A percentile compares a stretch with the other conserved stretches of the same genome.
These are phyloP conservation scores for Octonoba sinensis DNA, from an alignment of 2,888 invertebrate genomes.

Conservation along the genomic window DNA sequence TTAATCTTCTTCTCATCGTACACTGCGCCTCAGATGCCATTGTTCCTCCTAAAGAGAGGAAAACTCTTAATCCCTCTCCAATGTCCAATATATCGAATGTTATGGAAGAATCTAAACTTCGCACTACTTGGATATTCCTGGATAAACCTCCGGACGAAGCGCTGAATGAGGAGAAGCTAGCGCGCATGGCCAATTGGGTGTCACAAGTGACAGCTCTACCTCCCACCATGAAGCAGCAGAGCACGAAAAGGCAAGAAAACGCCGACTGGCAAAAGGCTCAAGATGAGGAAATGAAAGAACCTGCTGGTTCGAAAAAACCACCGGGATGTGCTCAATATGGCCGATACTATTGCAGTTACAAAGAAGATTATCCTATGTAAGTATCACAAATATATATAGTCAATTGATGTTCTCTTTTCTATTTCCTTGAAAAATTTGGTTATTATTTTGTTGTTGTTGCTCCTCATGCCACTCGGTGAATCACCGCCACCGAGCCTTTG, in stretches of 20 bases:
- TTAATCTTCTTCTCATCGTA: not conserved
- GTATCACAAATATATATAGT: constrained; percentile 16
- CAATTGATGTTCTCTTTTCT: not conserved
- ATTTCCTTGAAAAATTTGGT: not conserved
- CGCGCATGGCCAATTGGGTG: constrained; percentile 55
- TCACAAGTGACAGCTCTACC: constrained; percentile 51
- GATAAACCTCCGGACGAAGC: constrained; percentile 53
- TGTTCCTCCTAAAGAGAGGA: too few relatives aligned
- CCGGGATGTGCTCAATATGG: constrained; percentile 66
- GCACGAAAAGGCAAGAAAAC: constrained; percentile 23
- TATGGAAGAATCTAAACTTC: constrained; percentile 44
- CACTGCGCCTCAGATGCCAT: not conserved
- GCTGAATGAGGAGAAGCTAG: constrained; percentile 48
- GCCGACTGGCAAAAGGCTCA: constrained; percentile 25
- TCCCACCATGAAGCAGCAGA: constrained; percentile 8
- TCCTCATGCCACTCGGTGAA: too few relatives aligned
- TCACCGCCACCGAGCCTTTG: too few relatives aligned
- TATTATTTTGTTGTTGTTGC: too few relatives aligned
- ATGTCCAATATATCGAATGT: constrained; percentile 34
- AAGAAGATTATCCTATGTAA: constrained; percentile 67
- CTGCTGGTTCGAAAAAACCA: constrained; percentile 64
- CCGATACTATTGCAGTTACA: constrained; percentile 66
- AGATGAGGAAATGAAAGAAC: constrained; percentile 59
- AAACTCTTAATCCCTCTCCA: not conserved
- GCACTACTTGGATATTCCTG: constrained; percentile 53